Percentiles rank a stretch among this genome's conserved stretches.
phyloP scores from a whole-genome alignment of 1,140 invertebrate genomes.

The Globodera rostochiensis region DNA sequence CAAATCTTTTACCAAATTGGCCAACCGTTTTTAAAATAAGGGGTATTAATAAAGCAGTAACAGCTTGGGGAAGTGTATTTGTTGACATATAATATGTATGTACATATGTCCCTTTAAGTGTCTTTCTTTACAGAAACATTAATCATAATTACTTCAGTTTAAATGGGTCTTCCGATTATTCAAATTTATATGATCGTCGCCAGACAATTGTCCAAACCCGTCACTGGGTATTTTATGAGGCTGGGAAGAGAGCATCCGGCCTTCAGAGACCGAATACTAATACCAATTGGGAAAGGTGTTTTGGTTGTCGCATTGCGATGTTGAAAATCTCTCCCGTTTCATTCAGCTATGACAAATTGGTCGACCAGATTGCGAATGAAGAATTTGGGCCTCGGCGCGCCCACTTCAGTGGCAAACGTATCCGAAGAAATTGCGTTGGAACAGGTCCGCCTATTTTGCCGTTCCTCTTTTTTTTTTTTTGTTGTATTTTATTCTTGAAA shows the following conservation, averaged over 20 bases:
- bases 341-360: slow-evolving; percentile 47
- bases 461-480: no score
- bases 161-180: slow-evolving; percentile 49
- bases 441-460: slow-evolving; percentile 30
- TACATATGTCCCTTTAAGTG: no score
- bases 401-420: slow-evolving; percentile 35
- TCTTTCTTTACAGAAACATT: no score
- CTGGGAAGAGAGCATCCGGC: slow-evolving; percentile 47
- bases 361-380: slow-evolving; percentile 48
- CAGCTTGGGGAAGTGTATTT: no score
- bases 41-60: no score
- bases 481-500: no score
- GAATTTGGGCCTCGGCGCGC: slow-evolving; percentile 50
- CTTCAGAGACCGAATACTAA: slow-evolving; percentile 40
- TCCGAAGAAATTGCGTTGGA: slow-evolving; percentile 43
- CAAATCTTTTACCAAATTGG: no score
- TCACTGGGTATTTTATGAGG: slow-evolving; percentile 46
- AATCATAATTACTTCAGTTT: neutral
- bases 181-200: slow-evolving; percentile 53
- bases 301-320: neutral
- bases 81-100: no score
- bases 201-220: slow-evolving; percentile 50
- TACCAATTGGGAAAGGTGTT: slow-evolving; percentile 50
- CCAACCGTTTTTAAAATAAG: no score
- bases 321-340: neutral